A percentile compares a stretch with the other conserved stretches of the same genome.
Evolutionary conservation across 2,888 invertebrate species (phyloP).

Genomic region (Bedellia somnulentella): DNA sequence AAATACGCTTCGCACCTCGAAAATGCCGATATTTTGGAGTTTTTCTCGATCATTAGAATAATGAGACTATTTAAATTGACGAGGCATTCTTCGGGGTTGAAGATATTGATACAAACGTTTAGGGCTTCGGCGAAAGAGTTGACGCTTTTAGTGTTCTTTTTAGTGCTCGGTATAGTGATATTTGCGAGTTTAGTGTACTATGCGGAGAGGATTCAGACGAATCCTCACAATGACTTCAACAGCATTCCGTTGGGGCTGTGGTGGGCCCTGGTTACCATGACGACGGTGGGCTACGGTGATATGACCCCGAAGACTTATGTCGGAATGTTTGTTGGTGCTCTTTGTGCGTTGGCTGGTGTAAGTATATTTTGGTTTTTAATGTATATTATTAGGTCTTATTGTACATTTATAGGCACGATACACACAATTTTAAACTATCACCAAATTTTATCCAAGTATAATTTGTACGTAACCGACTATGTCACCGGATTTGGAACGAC

Average conservation of each 20-base stretch:
- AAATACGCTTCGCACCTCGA: constrained; percentile 89
- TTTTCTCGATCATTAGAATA: constrained; percentile 96
- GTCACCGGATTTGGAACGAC: no score
- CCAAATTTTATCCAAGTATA: no score
- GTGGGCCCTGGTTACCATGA: constrained; percentile 99
- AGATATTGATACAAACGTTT: constrained; percentile 97
- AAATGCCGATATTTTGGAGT: constrained; percentile 95
- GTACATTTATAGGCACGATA: no score
- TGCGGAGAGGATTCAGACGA: constrained; percentile 93
- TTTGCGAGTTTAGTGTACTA: constrained; percentile 98
- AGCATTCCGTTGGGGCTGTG: constrained; percentile 96
- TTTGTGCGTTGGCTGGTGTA: constrained; percentile 98
- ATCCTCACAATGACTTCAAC: constrained; percentile 96
- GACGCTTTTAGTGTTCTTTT: constrained; percentile 94
- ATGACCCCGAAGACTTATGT: constrained; percentile 98
- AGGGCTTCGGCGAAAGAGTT: constrained; percentile 96
- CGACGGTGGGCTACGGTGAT: constrained; percentile 97
- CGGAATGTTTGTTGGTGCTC: constrained; percentile 97
- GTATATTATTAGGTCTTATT: background rate
- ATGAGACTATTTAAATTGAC: constrained; percentile 97
- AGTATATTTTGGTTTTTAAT: no score
- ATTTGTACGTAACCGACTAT: no score
- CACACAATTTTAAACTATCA: no score
- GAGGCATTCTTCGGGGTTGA: constrained; percentile 94
- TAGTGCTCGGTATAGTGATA: constrained; percentile 96